Evolutionary conservation across 2,888 invertebrate genomes (phyloP), one percentile per base, ranked within the genome.

Genomic region (Thecocarcelia acutangulata): DNA sequence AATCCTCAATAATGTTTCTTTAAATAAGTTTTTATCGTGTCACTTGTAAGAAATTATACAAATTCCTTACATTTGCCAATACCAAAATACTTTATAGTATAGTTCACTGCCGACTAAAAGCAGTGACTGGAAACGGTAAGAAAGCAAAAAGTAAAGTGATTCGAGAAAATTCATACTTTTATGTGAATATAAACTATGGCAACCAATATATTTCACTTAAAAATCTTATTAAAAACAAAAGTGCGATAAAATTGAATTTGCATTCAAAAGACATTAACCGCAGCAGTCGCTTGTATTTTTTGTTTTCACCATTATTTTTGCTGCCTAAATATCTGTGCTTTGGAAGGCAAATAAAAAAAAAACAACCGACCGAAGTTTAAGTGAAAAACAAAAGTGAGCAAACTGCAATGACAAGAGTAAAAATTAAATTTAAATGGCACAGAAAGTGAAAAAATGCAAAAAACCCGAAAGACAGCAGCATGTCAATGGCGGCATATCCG

Each of bases 231-330:
- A 89, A 89, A 89, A 89, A 87, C 87, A 89, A 89, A 88, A 89
- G 89, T 89, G 87, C 88, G 89, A 89, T 89, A 85, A 85, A 85
- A 85, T 85, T 85, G 85, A 83, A 85, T 85, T 85, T 85, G 84
- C 85, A 85, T 85, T 88, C 88, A 87, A 89, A 90, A 90, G 87
- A 88, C 90, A 90, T 90, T 90, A 90, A 89, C 87, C 88, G 86
- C 90, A 90, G 90, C 89, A 87, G 89, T 89, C 86, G 86, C 87
- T 85, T 75, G 52, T 68, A 59, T 70, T 84, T 75, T 72, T 54
- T 68, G 3, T 24, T 24, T 24, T 46, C 24, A 61, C 66, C 58
- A 40, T 74, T 79, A 44, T 75, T 66, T 73, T 66, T 73, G 68
- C 56, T 82, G 82, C 74, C 78, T 78, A 82, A 64, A 81, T 74